Percentiles rank a stretch among this genome's conserved stretches.
phyloP scores from a whole-genome alignment of 2,888 invertebrate species.

The Eueremaeus valkanovi region DNA sequence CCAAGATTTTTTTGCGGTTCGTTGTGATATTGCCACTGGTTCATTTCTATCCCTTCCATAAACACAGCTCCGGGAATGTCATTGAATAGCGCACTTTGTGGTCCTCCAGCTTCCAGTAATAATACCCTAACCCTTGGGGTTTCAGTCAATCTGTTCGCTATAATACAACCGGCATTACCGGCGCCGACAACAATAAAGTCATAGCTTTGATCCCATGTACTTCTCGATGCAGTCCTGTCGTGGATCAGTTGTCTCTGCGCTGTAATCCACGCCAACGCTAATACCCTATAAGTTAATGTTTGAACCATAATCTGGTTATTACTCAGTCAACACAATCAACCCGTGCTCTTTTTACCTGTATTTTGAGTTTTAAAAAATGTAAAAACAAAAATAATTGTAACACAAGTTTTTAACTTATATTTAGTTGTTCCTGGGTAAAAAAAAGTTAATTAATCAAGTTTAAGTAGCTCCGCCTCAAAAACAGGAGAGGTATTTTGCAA shows the following conservation, averaged over 20 bases:
- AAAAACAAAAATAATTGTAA: too few relatives aligned
- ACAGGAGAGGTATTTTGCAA: too few relatives aligned
- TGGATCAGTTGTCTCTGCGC: conserved; percentile 20
- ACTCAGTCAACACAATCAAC: too few relatives aligned
- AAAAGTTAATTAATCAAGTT: too few relatives aligned
- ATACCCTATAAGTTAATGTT: too few relatives aligned
- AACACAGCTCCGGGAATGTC: background rate
- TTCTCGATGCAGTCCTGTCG: conserved; percentile 28
- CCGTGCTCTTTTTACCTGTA: too few relatives aligned
- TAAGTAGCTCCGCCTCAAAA: too few relatives aligned
- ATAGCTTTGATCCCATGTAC: background rate
- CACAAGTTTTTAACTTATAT: too few relatives aligned
- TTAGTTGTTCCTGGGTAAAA: too few relatives aligned
- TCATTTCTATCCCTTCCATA: background rate
- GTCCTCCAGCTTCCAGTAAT: conserved; percentile 35
- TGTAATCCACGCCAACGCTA: too few relatives aligned
- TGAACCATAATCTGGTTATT: too few relatives aligned
- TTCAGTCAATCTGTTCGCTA: conserved; percentile 25
- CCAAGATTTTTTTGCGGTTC: conserved; percentile 2
- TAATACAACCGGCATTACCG: conserved; percentile 31
- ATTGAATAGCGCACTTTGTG: background rate
- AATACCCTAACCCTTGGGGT: background rate
- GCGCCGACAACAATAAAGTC: conserved; percentile 35
- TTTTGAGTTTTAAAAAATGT: too few relatives aligned
- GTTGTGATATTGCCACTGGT: conserved; percentile 27